Percentiles rank a stretch among this genome's conserved stretches.
phyloP scores from a whole-genome alignment of 1,140 invertebrate species.

The Lucilia cuprina region DNA sequence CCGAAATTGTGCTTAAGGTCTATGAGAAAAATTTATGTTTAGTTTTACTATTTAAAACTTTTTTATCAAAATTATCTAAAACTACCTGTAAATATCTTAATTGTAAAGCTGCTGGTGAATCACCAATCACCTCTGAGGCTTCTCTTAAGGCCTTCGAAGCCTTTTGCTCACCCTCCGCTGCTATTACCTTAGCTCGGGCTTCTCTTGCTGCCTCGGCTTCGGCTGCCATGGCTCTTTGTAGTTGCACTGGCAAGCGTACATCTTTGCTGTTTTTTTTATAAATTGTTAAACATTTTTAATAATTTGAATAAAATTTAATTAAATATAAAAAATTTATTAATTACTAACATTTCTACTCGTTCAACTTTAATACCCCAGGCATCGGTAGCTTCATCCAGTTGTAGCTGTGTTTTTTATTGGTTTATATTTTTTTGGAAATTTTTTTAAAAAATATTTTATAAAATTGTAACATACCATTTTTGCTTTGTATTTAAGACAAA shows the following conservation, averaged over 20 bases:
- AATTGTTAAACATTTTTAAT: neutral
- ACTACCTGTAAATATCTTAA: slow-evolving; percentile 49
- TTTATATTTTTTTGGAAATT: neutral
- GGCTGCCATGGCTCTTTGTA: slow-evolving; percentile 87
- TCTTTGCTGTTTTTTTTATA: slow-evolving; percentile 76
- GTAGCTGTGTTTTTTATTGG: slow-evolving; percentile 27
- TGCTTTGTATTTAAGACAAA: too few species aligned
- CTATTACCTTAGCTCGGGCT: slow-evolving; percentile 80
- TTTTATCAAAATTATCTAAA: too few species aligned
- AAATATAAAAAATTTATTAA: neutral
- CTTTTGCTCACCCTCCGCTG: slow-evolving; percentile 84
- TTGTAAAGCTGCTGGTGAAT: slow-evolving; percentile 85
- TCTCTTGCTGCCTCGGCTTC: slow-evolving; percentile 82
- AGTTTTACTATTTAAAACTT: too few species aligned
- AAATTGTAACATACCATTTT: neutral
- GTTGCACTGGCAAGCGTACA: slow-evolving; percentile 80
- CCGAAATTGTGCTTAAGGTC: slow-evolving; percentile 85
- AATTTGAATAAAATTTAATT: neutral
- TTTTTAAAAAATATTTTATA: neutral
- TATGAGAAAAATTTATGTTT: slow-evolving; percentile 55
- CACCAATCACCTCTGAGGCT: slow-evolving; percentile 88
- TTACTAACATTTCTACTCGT: slow-evolving; percentile 89
- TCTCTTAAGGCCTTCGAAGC: slow-evolving; percentile 87
- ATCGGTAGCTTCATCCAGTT: slow-evolving; percentile 82
- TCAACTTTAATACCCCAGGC: slow-evolving; percentile 97